These are phyloP conservation scores for Eumaeus atala DNA, from an alignment of 1,140 invertebrate genomes.

Conservation along the genomic window DNA sequence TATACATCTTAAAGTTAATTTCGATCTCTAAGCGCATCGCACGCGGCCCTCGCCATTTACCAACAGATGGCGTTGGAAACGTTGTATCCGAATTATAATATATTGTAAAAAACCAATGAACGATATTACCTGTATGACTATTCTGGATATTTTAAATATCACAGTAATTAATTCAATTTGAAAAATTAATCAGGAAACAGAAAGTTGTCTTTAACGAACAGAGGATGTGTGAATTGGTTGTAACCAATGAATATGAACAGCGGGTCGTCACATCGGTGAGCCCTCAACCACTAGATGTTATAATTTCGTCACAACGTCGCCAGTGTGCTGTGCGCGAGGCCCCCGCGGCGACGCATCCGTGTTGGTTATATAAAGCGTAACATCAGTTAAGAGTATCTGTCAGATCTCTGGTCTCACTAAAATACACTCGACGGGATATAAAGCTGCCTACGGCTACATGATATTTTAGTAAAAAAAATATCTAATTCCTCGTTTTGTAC, in stretches of 20 bases:
- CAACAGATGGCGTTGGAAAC: background rate
- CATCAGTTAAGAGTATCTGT: conserved; percentile 53
- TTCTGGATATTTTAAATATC: no score
- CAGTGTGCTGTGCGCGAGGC: no score
- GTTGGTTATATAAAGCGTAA: conserved; percentile 29
- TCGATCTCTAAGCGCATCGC: conserved; percentile 21
- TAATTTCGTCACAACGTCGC: no score
- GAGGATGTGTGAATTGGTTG: no score
- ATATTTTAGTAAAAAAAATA: conserved; percentile 52
- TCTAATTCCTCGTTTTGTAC: conserved; percentile 55
- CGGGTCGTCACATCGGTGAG: no score
- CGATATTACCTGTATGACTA: no score
- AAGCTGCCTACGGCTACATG: conserved; percentile 50
- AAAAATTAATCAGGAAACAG: no score
- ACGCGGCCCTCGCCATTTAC: conserved; percentile 3
- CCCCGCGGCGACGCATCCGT: no score
- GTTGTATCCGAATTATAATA: background rate
- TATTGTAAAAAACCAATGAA: no score
- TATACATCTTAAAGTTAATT: conserved; percentile 53
- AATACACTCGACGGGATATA: conserved; percentile 46
- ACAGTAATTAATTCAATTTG: background rate
- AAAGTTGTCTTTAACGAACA: no score
- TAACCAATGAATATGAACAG: no score
- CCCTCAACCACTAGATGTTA: no score
- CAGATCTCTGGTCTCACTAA: conserved; percentile 53